Evolutionary conservation across 2,888 invertebrate genomes (phyloP), one percentile per base, ranked within the genome.

Genomic region (Drosophila histrio): DNA sequence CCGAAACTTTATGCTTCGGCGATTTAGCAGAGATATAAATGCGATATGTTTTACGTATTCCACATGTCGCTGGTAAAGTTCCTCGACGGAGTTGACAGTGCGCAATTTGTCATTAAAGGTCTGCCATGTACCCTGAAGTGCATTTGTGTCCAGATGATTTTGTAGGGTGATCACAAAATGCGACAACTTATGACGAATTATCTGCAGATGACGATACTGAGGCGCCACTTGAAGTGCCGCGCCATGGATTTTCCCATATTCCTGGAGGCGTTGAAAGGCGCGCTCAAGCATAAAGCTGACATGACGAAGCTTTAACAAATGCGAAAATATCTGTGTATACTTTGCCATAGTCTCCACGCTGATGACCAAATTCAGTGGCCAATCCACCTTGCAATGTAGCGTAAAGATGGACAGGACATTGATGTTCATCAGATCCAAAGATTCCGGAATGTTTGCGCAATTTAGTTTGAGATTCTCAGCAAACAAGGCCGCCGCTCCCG

Each of bases 351-450:
- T 94, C 74, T 95, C 95, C 0, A 94, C 94, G 6, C 95, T 96
- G 53, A 97, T 90, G 53, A 97, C 93, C 36, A 96, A 94, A 91
- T 96, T 96, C 0, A 96, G 89, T 0, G 97, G 97, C 96, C 96
- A 97, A 2, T 93, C 91, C 8, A 96, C 94, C 9, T 94, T 92
- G 89, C 96, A 96, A 2, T 94, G 94, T 3, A 97, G 91, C 0
- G 94, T 94, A 1, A 97, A 91, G 74, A 94, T 94, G 36, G 94
- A 94, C 7, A 96, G 89, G 0, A 94, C 95, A 75, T 95, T 94
- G 0, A 96, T 94, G 2, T 94, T 94, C 28, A 93, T 93, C 73
- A 95, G 93, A 87, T 94, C 94, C 81, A 95, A 94, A 61, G 93
- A 93, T 13, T 94, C 92, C 0, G 95, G 95, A 15, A 94, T 91